A percentile compares a stretch with the other conserved stretches of the same genome.
Evolutionary conservation across 2,888 invertebrate genomes (phyloP).

Genomic region (Hirtodrosophila duncani): DNA sequence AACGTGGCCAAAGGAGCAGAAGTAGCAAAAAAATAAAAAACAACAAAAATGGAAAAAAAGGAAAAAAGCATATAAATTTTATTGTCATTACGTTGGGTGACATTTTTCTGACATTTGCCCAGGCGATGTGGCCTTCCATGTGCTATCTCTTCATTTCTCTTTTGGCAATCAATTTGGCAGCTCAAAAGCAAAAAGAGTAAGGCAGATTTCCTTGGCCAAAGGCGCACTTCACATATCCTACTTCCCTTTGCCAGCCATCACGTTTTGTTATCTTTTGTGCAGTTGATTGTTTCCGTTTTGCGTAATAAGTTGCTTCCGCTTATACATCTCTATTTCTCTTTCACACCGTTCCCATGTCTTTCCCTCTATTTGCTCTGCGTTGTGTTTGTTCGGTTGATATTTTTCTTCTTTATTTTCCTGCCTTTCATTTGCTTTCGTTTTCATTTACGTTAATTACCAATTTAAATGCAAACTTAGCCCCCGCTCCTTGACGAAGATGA

Average conservation of each 20-base stretch:
- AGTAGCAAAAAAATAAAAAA: slow-evolving; percentile 6
- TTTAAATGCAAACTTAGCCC: slow-evolving; percentile 71
- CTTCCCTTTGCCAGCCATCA: slow-evolving; percentile 21
- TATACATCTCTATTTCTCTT: slow-evolving; percentile 3
- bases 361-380: slow-evolving; percentile 23
- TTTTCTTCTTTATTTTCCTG: slow-evolving; percentile 9
- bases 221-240: background rate
- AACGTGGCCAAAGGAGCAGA: slow-evolving; percentile 27
- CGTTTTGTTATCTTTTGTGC: slow-evolving; percentile 59
- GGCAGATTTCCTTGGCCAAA: slow-evolving; percentile 4
- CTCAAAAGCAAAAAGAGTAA: slow-evolving; percentile 3
- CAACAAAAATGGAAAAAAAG: slow-evolving; percentile 20
- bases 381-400: slow-evolving; percentile 38
- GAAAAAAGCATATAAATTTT: slow-evolving; percentile 39
- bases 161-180: slow-evolving; percentile 56
- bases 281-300: slow-evolving; percentile 65
- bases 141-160: background rate
- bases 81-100: slow-evolving; percentile 47
- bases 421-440: slow-evolving; percentile 41
- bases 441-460: slow-evolving; percentile 69
- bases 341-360: slow-evolving; percentile 6
- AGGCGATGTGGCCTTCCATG: slow-evolving; percentile 13
- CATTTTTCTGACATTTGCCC: slow-evolving; percentile 34
- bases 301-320: slow-evolving; percentile 54
- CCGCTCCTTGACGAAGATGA: slow-evolving; percentile 61